Evolutionary conservation across 2,113 vertebrate genomes (phyloP).

Genomic region (Lates calcarifer): DNA sequence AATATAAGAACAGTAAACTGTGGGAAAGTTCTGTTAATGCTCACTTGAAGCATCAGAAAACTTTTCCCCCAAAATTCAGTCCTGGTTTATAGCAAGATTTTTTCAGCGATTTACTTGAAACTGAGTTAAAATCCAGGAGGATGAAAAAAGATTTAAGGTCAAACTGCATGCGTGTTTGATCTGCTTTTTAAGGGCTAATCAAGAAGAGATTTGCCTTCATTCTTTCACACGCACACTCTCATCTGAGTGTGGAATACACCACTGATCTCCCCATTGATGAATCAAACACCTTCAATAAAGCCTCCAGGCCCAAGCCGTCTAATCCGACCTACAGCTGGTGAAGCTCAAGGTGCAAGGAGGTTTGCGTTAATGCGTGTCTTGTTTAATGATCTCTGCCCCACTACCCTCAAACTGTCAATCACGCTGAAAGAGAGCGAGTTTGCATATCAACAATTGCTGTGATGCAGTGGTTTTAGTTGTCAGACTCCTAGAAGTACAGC

Average conservation of each 20-base stretch:
- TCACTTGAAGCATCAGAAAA: background rate
- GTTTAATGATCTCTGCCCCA: slow-evolving; percentile 69
- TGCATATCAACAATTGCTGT: background rate
- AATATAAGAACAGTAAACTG: background rate
- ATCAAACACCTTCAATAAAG: slow-evolving; percentile 42
- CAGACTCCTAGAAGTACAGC: background rate
- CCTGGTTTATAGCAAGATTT: no score
- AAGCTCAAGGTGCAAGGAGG: slow-evolving; percentile 58
- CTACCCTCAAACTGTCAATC: slow-evolving; percentile 79
- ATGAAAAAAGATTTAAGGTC: background rate
- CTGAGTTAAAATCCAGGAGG: background rate
- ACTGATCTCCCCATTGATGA: slow-evolving; percentile 53
- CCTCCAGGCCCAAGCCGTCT: slow-evolving; percentile 36
- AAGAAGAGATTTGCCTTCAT: slow-evolving; percentile 19
- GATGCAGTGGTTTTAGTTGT: no score
- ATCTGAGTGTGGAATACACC: background rate
- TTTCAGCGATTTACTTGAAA: background rate
- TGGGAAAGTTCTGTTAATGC: background rate
- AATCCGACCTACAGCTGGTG: slow-evolving; percentile 68
- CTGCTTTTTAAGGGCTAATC: slow-evolving; percentile 15
- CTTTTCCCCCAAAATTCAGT: background rate
- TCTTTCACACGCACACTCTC: background rate
- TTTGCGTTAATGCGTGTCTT: slow-evolving; percentile 45
- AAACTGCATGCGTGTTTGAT: slow-evolving; percentile 10
- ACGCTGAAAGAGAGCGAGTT: background rate